Percentiles rank a stretch among this genome's conserved stretches.
Evolutionary conservation across 2,888 invertebrate species (phyloP).

Genomic region (Pristionchus maxplancki): DNA sequence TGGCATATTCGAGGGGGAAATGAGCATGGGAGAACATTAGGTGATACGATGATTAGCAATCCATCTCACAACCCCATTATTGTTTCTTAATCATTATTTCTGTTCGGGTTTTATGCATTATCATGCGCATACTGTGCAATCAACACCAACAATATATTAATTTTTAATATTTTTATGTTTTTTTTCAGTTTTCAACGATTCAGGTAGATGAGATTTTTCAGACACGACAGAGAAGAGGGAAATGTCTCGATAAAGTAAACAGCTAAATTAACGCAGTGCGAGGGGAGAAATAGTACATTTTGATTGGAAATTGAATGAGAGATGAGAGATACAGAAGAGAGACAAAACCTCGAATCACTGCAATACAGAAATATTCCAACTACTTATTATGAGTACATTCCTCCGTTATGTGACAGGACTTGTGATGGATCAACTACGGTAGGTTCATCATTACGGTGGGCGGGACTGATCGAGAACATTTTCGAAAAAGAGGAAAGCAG

Average conservation of each 20-base stretch:
- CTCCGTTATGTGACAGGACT: not conserved
- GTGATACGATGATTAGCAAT: too few species aligned
- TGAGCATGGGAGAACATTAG: too few species aligned
- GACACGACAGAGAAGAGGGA: constrained; percentile 30
- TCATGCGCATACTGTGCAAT: not conserved
- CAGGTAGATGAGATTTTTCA: not conserved
- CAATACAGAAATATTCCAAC: not conserved
- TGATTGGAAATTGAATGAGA: not conserved
- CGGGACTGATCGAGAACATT: constrained; percentile 12
- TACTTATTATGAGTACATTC: constrained; percentile 41
- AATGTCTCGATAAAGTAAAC: constrained; percentile 14
- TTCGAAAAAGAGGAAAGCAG: not conserved
- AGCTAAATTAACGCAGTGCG: constrained; percentile 32
- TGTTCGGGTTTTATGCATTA: not conserved
- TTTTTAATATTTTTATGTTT: constrained; percentile 36
- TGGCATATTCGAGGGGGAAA: too few species aligned
- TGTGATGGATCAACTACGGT: not conserved
- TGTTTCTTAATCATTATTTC: not conserved
- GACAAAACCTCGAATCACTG: constrained; percentile 22
- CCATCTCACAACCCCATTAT: not conserved
- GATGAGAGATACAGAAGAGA: not conserved
- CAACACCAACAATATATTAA: not conserved
- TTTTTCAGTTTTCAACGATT: constrained; percentile 30
- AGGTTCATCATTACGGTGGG: not conserved
- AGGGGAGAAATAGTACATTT: constrained; percentile 20